Base-by-base conservation (phyloP, 2,888 invertebrate species). In the Drepanosiphum platanoidis region DNA sequence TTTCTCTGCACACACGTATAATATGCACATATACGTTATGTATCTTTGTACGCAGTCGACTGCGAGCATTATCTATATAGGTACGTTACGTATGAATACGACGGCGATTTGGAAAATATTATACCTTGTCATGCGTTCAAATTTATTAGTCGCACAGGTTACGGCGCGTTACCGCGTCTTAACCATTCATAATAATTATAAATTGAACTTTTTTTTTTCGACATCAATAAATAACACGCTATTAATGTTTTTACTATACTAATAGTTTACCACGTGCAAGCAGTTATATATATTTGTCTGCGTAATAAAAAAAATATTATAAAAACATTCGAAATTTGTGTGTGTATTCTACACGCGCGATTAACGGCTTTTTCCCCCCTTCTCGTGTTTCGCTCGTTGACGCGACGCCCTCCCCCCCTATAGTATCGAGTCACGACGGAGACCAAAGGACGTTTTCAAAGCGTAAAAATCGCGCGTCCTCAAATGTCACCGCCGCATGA, bases 71-170 rank as follows among this genome's bases (percentile, higher is more conserved):
- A 22, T 58, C 34, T 27, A 36, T 77, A 78, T 32, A 36, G 22
- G 58, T 77, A 34, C n/a, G n/a, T n/a, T n/a, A 34, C 52, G 34
- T 52, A 46, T 36, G 22, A 18, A 36, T 64, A 78, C 34, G 15
- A 27, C 34, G 52, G 70, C 32, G 81, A 72, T 82, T 82, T 42
- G 81, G 64, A 72, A 82, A 82, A 82, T 72, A 82, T 82, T 72
- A 81, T 71, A 61, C 39, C 81, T 61, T 72, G 81, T 82, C 81
- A 32, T 39, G 61, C 61, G 61, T 82, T 82, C 81, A 61, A 70
- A 82, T 82, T 82, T 82, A 82, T 82, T 71, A 61, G 81, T 82
- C 81, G 61, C 71, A n/a, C 39, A 15, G n/a, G n/a, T 42, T 42
- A 42, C 46, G 66, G 66, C 71, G 18, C 58, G 71, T 71, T 58